A percentile compares a stretch with the other conserved stretches of the same genome.
Conservation (phyloP, 2,113 vertebrate species). For the Notarius quadriscutis region DNA sequence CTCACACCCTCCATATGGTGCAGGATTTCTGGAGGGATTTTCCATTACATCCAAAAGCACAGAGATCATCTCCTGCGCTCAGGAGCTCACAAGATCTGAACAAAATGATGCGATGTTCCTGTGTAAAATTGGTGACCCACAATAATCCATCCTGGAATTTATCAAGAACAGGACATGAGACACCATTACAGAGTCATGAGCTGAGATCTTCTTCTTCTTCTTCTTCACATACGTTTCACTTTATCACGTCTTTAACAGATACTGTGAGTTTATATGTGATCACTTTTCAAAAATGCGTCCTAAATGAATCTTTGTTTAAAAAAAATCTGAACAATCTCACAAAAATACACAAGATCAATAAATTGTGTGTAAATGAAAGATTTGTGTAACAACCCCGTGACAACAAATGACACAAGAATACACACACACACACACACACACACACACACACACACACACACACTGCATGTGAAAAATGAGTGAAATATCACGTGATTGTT, state of each 20-base stretch:
- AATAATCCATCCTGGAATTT: not conserved
- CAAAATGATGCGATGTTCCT: not conserved
- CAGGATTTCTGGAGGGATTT: not conserved
- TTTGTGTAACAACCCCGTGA: not conserved
- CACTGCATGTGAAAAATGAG: not conserved
- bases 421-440: not conserved
- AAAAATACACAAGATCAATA: too few relatives aligned
- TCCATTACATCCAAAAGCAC: not conserved
- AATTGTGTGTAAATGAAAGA: not conserved
- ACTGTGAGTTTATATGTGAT: not conserved
- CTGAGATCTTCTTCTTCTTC: not conserved
- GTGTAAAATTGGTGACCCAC: not conserved
- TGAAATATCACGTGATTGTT: not conserved
- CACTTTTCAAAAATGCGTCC: not conserved
- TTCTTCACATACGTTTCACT: not conserved
- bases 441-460: not conserved
- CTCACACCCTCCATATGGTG: not conserved
- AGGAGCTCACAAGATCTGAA: not conserved
- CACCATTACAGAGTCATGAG: not conserved
- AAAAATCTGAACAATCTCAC: too few relatives aligned
- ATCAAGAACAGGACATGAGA: not conserved
- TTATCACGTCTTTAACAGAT: not conserved
- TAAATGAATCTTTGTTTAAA: too few relatives aligned
- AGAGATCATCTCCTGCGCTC: not conserved
- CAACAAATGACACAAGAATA: not conserved